Conservation (phyloP, 2,888 invertebrate species). For the Athripsodes cinereus region DNA sequence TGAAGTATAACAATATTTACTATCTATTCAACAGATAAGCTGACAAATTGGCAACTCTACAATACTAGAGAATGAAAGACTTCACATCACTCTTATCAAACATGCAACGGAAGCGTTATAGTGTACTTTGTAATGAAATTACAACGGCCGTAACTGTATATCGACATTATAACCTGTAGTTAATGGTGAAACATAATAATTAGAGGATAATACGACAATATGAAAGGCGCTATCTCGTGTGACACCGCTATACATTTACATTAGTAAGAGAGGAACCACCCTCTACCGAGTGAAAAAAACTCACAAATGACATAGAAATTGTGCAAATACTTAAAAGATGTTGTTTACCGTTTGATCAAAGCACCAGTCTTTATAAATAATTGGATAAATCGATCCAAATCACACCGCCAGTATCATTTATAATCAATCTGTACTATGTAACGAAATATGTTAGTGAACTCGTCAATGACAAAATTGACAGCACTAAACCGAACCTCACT, state of each 20-base stretch:
- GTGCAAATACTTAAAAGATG: slow-evolving; percentile 1
- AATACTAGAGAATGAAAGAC: not conserved
- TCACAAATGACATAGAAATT: slow-evolving; percentile 5
- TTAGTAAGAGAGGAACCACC: slow-evolving; percentile 19
- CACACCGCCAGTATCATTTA: slow-evolving; percentile 22
- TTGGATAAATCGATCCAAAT: slow-evolving; percentile 16
- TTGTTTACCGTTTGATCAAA: slow-evolving; percentile 18
- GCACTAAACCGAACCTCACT: slow-evolving; percentile 15
- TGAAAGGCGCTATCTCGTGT: not conserved
- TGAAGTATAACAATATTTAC: not conserved
- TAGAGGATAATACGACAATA: not conserved
- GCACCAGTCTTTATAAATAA: slow-evolving; percentile 18
- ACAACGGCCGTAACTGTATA: not conserved
- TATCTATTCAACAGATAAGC: not conserved
- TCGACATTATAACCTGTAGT: not conserved
- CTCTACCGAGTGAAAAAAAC: slow-evolving; percentile 5
- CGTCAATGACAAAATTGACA: slow-evolving; percentile 25
- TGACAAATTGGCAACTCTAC: not conserved
- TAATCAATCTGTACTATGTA: slow-evolving; percentile 13
- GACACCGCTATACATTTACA: not conserved
- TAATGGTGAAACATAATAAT: not conserved
- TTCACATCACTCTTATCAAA: not conserved
- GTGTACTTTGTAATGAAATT: not conserved
- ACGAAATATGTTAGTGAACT: slow-evolving; percentile 10
- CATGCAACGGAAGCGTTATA: not conserved